Base-by-base conservation (phyloP, 1,140 invertebrate genomes). In the Micrasema minimum region DNA sequence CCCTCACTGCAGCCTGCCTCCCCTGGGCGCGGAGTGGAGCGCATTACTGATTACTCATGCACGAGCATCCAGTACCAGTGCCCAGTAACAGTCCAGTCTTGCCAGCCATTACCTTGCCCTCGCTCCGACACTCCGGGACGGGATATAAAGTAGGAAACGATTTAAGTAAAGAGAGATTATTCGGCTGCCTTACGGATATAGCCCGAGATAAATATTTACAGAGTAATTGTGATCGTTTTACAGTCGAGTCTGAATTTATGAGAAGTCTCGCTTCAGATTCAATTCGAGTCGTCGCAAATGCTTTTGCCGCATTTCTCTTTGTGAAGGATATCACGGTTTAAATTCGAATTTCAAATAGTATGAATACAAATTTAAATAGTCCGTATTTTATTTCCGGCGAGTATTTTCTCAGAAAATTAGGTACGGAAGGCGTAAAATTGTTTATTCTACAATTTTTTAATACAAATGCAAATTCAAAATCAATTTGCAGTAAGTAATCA, bases 11-110 rank as follows among this genome's bases (percentile, higher is more conserved):
- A n/a, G n/a, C n/a, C n/a, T n/a, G n/a, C n/a, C n/a, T n/a, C n/a
- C n/a, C n/a, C n/a, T n/a, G n/a, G n/a, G n/a, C n/a, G n/a, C n/a
- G n/a, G n/a, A n/a, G n/a, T n/a, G 41, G 59, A 6, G 41, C 59
- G 61, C 72, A 74, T 74, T 74, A 74, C 72, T 64, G 69, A 74
- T 74, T 74, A 71, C 64, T 71, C 69, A 74, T 74, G 72, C 67
- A 69, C 69, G 66, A 70, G 53, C 64, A 43, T 45, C n/a, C n/a
- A n/a, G n/a, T n/a, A n/a, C n/a, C n/a, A n/a, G n/a, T n/a, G n/a
- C n/a, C n/a, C n/a, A n/a, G n/a, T n/a, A n/a, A n/a, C 67, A 41
- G 16, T 22, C 41, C 48, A 37, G 26, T 48, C 16, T 22, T 23
- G 37, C n/a, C 26, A 41, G 53, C 55, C 12, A 38, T 22, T 31